Base-by-base conservation (phyloP, 2,888 invertebrate species). In the Exephanes ischioxanthus region DNA sequence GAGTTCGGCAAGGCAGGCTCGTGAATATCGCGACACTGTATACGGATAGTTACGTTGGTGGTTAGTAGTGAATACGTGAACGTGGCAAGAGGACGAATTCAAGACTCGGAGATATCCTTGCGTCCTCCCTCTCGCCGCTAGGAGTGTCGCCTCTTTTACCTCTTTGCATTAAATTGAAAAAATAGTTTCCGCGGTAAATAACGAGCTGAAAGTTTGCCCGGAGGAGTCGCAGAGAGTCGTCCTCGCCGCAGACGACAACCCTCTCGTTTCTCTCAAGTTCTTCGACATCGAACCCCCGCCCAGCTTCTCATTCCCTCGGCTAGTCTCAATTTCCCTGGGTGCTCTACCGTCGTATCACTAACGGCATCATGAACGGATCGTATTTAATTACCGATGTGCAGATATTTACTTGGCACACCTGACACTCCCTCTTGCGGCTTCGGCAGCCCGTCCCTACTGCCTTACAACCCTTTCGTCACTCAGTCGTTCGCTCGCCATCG, bases 351-450 rank as follows among this genome's bases (percentile, higher is more conserved):
- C 33, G 51, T 78, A 70, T 78, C 79, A 66, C 45, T 73, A 48
- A 63, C 41, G 33, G 71, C 70, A 48, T 48, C 41, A 70, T 53
- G 70, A 58, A 81, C 84, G 88, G 89, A 91, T 90, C 89, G 89
- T 91, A 91, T 92, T 90, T 92, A 92, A 92, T 92, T 91, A 90
- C 89, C 89, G 89, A 90, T 91, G 89, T 87, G 90, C 89, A 90
- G 90, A 90, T 91, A 90, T 90, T 90, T 91, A 90, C 90, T 86
- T 72, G 86, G 87, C 85, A 83, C 87, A 87, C 80, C 84, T 86
- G 76, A 78, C 71, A n/a, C 51, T 26, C 45, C 80, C 76, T 7
- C 73, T 53, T 58, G 73, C 63, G 76, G 63, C 61, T 19, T 71
- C 72, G 19, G 48, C 70, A 37, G n/a, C 30, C 26, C 26, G 53